phyloP scores from a whole-genome alignment of 2,888 invertebrate genomes.

The Oscheius myriophilus region DNA sequence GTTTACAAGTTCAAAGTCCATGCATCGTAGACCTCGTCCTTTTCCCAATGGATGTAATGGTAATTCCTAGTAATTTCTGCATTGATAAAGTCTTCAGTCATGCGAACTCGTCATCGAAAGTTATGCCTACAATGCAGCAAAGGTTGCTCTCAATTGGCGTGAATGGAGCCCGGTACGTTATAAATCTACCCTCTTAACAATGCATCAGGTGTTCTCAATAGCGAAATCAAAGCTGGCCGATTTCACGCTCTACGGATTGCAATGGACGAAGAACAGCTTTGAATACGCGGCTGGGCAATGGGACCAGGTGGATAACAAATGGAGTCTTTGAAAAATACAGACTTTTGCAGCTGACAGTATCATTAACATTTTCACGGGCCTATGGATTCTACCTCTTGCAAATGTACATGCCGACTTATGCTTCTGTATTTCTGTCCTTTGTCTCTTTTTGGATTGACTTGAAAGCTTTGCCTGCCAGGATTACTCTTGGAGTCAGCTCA shows the following conservation, averaged over 20 bases:
- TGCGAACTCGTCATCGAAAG: constrained; percentile 64
- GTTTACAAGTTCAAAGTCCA: constrained; percentile 65
- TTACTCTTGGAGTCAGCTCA: constrained; percentile 63
- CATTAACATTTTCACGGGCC: constrained; percentile 65
- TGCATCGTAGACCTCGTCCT: constrained; percentile 59
- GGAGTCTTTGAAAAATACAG: not conserved
- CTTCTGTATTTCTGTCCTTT: constrained; percentile 62
- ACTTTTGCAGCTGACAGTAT: constrained; percentile 58
- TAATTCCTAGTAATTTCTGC: constrained; percentile 27
- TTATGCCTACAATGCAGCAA: constrained; percentile 68
- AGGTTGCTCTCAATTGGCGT: constrained; percentile 63
- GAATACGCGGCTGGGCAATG: constrained; percentile 68
- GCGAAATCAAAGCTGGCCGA: constrained; percentile 66
- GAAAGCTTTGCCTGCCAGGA: constrained; percentile 65
- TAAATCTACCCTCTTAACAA: not conserved
- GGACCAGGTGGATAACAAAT: constrained; percentile 57
- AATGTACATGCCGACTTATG: constrained; percentile 68
- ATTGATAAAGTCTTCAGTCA: constrained; percentile 35
- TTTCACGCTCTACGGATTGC: constrained; percentile 60
- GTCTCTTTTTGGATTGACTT: constrained; percentile 68
- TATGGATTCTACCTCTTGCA: constrained; percentile 68
- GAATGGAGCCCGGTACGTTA: constrained; percentile 63
- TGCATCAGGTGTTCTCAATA: constrained; percentile 60
- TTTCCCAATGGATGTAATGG: constrained; percentile 69
- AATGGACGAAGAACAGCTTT: constrained; percentile 66